Percentiles rank a stretch among this genome's conserved stretches.
phyloP scores from a whole-genome alignment of 2,797 vertebrate species.

The Sylvia borin region DNA sequence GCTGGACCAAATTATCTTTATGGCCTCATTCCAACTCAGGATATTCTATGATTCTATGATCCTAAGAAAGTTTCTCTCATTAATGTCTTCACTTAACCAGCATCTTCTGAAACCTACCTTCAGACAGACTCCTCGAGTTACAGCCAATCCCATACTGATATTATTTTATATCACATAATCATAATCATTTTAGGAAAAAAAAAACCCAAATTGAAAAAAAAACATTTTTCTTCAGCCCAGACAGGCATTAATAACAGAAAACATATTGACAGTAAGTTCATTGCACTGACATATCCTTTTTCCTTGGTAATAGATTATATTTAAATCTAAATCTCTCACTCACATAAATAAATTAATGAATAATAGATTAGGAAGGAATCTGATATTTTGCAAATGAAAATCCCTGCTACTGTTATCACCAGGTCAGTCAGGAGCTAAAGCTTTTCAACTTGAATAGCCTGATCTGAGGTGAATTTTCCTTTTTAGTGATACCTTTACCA shows the following conservation, averaged over 20 bases:
- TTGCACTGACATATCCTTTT: background rate
- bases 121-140: background rate
- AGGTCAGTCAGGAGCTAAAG: background rate
- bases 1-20: background rate
- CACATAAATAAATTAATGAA: background rate
- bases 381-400: background rate
- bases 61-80: background rate
- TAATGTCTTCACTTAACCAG: background rate
- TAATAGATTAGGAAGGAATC: background rate
- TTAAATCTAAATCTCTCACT: background rate
- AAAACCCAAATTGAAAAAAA: background rate
- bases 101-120: background rate
- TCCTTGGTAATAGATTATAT: background rate
- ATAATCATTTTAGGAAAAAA: background rate
- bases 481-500: constrained; percentile 26
- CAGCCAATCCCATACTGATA: background rate
- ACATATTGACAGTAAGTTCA: background rate
- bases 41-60: background rate
- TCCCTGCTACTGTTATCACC: background rate
- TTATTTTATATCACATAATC: background rate
- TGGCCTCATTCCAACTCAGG: background rate
- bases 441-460: background rate
- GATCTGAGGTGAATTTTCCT: background rate
- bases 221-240: background rate
- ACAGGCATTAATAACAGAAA: background rate